Base-by-base conservation (phyloP, 1,140 invertebrate species). In the Trachymyrmex cornetzi region DNA sequence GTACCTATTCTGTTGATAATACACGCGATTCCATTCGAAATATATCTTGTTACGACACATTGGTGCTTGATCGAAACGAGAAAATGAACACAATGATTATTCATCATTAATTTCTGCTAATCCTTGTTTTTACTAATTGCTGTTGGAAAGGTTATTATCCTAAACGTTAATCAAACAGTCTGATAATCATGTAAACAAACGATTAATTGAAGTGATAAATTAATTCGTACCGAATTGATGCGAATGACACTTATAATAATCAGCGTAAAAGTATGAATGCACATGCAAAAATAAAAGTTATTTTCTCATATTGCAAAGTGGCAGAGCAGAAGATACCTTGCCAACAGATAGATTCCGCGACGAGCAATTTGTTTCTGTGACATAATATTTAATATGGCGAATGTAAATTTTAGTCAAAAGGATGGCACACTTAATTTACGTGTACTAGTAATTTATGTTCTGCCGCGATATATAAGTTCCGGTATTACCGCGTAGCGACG, bases 381-480 rank as follows among this genome's bases (percentile, higher is more conserved):
- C 11, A n/a, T n/a, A 55, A 61, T 59, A 50, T 71, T 72, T 82
- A 82, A 82, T 72, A 82, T 16, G 27, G 53, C 16, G 22, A 59
- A 14, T 66, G 66, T 72, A 71, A 81, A 82, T 72, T 72, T 72
- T 19, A 63, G 27, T 19, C 44, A 22, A 72, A 82, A 48, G 12
- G 80, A 12, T 19, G 38, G 38, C 6, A n/a, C 38, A 30, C 12
- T 6, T 72, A 74, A 82, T 82, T 82, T 74, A 74, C 38, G 53
- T 48, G 53, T 82, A 61, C 38, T 53, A 3, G 55, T 24, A 64
- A 84, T 84, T 84, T 74, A 59, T 61, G 67, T 22, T 38, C 55
- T 16, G 69, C 69, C 19, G 38, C 55, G 69, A 63, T 74, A 74
- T 74, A 74, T 30, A 84, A 84, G 80, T 84, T 74, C 34, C 38